Evolutionary conservation across 2,797 vertebrate species (phyloP), one percentile per base, ranked within the genome.

Genomic region (Pseudochaenichthys georgianus): DNA sequence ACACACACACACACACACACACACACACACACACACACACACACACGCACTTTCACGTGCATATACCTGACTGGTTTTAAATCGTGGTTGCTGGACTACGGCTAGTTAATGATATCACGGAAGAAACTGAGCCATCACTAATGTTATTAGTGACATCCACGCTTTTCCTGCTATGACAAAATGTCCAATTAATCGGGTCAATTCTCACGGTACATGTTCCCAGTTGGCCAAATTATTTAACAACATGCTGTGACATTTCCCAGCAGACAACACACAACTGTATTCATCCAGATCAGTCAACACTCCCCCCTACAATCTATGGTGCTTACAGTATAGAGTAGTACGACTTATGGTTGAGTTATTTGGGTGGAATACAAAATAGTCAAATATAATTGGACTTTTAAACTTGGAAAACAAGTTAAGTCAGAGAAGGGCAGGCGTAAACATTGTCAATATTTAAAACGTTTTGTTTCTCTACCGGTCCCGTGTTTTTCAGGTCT

Each of bases 11-110:
- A 64, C 63, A 73, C 72, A 65, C 58, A 70, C 61, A 73, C 57
- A 73, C 46, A 64, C 65, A 69, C 72, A 68, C 58, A 70, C 41
- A 84, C 74, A 84, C 78, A 73, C 57, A 73, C 46, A 64, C 65
- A 73, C 72, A 68, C 58, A 72, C 28, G 82, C 72, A 85, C 78
- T 23, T 62, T 54, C 23, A 54, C 21, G 38, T 50, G 0, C 23
- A 15, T 46, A 19, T 21, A 9, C 34, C 34, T 38, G 12, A 55
- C 43, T 64, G 53, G 21, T 66, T 63, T 41, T 59, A 38, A 23
- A 52, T 66, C 43, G 45, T 19, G 21, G 46, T 55, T 45, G 15
- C 51, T 62, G 21, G 34, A 61, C 55, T 19, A 31, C 4, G 5
- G 48, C 52, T 54, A 38, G 53, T 61, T 53, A 21, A 59, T 45